Conservation (phyloP, 2,797 vertebrate genomes). For the Carduelis carduelis region DNA sequence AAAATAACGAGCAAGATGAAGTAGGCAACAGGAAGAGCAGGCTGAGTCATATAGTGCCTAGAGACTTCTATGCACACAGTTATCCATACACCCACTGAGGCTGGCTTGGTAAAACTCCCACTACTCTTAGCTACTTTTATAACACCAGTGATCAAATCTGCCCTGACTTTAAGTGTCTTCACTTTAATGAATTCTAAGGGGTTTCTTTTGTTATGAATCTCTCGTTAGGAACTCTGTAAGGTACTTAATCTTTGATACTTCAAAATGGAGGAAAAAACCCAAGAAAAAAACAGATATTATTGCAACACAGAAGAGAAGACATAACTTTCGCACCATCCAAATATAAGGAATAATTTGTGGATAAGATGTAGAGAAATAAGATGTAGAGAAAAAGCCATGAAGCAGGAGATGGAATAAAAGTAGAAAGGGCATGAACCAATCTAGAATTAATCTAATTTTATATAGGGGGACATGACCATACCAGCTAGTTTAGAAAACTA, state of each 20-base stretch:
- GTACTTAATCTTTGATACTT: not conserved
- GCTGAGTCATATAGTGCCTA: not conserved
- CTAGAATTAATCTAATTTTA: not conserved
- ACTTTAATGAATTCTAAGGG: not conserved
- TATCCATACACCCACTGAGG: not conserved
- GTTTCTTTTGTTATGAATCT: not conserved
- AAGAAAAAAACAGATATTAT: not conserved
- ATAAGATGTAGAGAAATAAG: not conserved
- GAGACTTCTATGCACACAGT: fast-evolving
- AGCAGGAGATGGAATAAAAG: not conserved
- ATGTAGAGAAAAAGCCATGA: not conserved
- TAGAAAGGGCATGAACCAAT: not conserved
- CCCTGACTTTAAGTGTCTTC: not conserved
- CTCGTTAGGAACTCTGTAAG: not conserved
- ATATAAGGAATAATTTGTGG: not conserved
- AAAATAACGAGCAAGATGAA: not conserved
- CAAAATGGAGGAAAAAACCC: not conserved
- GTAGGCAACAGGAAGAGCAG: not conserved
- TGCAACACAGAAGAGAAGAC: not conserved
- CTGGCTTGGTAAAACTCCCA: not conserved
- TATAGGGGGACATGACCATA: not conserved
- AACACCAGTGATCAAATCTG: not conserved
- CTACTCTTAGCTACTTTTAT: not conserved
- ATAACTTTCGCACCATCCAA: not conserved
- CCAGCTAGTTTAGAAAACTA: not conserved